Base-by-base conservation (phyloP, 2,888 invertebrate genomes). In the Calameuta idolon region DNA sequence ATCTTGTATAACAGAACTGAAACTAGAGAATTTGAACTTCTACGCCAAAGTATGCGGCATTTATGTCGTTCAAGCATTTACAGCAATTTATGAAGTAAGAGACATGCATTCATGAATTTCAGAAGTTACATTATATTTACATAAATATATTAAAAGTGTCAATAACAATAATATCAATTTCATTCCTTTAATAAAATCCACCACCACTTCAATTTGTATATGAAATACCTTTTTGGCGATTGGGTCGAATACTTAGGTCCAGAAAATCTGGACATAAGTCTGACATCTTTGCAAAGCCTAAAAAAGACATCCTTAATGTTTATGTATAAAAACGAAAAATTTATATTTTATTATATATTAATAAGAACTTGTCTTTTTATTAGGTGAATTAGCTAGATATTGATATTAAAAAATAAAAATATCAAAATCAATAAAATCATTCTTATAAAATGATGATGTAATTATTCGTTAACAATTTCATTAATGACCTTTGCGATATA, bases 231-330 rank as follows among this genome's bases (percentile, higher is more conserved):
- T 87, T 80, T 88, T 31, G 86, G 78, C n/a, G 88, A 78, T 34
- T 85, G 84, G 4, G 89, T 88, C 34, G 90, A 90, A 83, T 89
- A 90, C 80, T 83, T 89, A 82, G 82, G 85, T 76, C 84, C 87
- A 81, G 86, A 87, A 83, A 86, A 80, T 84, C 87, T 89, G 80
- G 87, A 87, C 79, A 81, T 81, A 84, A 87, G 81, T 83, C 84
- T 88, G 35, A 82, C 86, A 85, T 90, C 88, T 78, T 84, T 89
- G 85, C 78, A 82, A 77, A 87, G 82, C 83, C 90, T 90, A 82
- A 77, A 89, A 37, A 31, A 23, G 12, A 71, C 23, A 33, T 71
- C 2, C 9, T 55, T 55, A 23, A 55, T 23, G 55, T 23, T 55
- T 55, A 55, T 55, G 23, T 55, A 55, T 23, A 55, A 55, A 55